Evolutionary conservation across 2,797 vertebrate species (phyloP).

Genomic region (Sylvilagus floridanus): DNA sequence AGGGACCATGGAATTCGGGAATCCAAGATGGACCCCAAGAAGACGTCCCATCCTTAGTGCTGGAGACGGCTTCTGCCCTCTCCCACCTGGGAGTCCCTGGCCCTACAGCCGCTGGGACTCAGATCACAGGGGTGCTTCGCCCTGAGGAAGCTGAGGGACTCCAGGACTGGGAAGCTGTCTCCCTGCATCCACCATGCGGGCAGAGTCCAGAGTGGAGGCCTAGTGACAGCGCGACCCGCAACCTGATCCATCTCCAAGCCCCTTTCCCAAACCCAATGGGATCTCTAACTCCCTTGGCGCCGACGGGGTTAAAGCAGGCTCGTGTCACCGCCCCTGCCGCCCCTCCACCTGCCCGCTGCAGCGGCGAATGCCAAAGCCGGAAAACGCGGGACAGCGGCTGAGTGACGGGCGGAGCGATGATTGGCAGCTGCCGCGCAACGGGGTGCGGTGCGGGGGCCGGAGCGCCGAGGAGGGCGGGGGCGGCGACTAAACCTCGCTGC

Average conservation of each 20-base stretch:
- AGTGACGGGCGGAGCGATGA: slow-evolving; percentile 71
- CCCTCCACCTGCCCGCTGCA: slow-evolving; percentile 49
- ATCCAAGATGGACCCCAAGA: neutral
- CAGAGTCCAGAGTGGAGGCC: neutral
- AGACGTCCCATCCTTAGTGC: neutral
- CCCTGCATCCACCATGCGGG: neutral
- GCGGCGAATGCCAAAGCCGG: slow-evolving; percentile 20
- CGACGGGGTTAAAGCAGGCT: slow-evolving; percentile 75
- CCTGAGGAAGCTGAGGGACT: no score
- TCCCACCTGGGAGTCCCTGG: neutral
- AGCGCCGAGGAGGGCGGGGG: neutral
- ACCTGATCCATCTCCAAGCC: neutral
- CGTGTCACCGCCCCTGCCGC: slow-evolving; percentile 13
- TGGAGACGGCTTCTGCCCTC: neutral
- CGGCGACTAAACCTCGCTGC: neutral
- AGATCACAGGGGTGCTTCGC: neutral
- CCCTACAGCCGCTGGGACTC: neutral
- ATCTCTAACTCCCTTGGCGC: slow-evolving; percentile 35
- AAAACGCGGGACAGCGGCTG: slow-evolving; percentile 64
- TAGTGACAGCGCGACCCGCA: neutral
- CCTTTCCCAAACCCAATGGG: neutral
- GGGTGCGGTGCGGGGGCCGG: neutral
- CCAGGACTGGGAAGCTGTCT: neutral
- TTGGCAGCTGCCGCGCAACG: slow-evolving; percentile 71
- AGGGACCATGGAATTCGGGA: neutral